Evolutionary conservation across 2,888 invertebrate genomes (phyloP).

Genomic region (Drosophila mettleri): DNA sequence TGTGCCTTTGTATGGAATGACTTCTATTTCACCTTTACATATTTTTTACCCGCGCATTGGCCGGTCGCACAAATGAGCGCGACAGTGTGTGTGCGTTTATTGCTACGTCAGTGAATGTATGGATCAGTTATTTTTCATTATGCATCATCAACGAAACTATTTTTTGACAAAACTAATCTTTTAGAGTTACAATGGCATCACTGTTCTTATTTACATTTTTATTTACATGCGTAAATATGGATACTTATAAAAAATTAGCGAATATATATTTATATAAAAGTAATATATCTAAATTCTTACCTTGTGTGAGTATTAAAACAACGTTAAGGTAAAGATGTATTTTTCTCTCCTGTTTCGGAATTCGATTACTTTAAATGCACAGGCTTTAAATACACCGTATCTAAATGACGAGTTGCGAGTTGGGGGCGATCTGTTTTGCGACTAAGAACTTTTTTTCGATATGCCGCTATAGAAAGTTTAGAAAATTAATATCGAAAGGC

Average conservation of each 20-base stretch:
- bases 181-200: neutral
- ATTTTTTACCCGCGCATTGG: slow-evolving; percentile 45
- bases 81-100: slow-evolving; percentile 2
- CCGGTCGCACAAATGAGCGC: slow-evolving; percentile 35
- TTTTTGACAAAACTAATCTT: slow-evolving; percentile 11
- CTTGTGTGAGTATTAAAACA: slow-evolving; percentile 39
- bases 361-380: slow-evolving; percentile 65
- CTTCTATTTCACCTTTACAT: slow-evolving; percentile 79
- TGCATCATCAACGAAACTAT: slow-evolving; percentile 56
- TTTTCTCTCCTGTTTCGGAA: slow-evolving; percentile 72
- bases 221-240: neutral
- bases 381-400: slow-evolving; percentile 51
- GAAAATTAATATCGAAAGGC: slow-evolving; percentile 13
- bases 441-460: slow-evolving; percentile 47
- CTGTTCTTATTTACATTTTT: neutral
- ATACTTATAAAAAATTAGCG: neutral
- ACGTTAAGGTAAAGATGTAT: slow-evolving; percentile 31
- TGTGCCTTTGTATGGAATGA: slow-evolving; percentile 62
- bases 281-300: slow-evolving; percentile 37
- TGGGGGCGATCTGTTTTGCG: slow-evolving; percentile 57
- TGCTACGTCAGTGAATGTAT: slow-evolving; percentile 8
- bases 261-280: neutral
- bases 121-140: slow-evolving; percentile 40
- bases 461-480: slow-evolving; percentile 9
- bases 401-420: slow-evolving; percentile 29